These are phyloP conservation scores for Gymnarchus niloticus DNA, from an alignment of 2,113 vertebrate genomes.

Conservation along the genomic window DNA sequence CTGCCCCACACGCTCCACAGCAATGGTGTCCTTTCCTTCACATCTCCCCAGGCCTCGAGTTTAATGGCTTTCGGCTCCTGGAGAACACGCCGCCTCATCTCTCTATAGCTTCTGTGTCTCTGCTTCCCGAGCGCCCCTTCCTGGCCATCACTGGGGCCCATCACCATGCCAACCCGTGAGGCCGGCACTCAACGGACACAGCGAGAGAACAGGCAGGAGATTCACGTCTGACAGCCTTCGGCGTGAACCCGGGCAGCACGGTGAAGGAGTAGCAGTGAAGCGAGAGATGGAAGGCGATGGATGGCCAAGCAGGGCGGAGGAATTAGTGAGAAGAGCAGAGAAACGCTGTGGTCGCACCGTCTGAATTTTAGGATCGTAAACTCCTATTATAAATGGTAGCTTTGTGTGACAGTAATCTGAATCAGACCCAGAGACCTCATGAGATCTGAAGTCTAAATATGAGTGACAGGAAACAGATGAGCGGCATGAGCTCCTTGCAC, in stretches of 20 bases:
- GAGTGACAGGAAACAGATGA: slow-evolving; percentile 14
- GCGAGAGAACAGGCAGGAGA: slow-evolving; percentile 53
- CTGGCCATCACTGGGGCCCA: slow-evolving; percentile 31
- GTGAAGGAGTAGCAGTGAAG: background rate
- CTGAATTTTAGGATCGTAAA: background rate
- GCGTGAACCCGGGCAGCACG: slow-evolving; percentile 54
- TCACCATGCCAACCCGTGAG: background rate
- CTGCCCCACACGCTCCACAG: slow-evolving; percentile 32
- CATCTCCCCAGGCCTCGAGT: background rate
- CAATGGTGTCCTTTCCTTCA: background rate
- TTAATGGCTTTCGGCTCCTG: background rate
- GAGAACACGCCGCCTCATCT: background rate
- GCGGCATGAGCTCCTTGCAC: background rate
- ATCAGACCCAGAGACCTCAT: slow-evolving; percentile 8
- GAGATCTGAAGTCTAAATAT: slow-evolving; percentile 8
- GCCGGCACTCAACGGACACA: slow-evolving; percentile 11
- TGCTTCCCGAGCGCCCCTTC: slow-evolving; percentile 55
- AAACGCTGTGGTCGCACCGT: background rate
- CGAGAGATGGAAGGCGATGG: background rate
- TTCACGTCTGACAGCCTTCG: slow-evolving; percentile 59
- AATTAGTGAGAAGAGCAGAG: background rate
- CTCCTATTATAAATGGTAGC: background rate
- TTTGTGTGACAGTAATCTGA: background rate
- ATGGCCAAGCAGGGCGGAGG: no score
- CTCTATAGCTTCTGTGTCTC: slow-evolving; percentile 26